phyloP scores from a whole-genome alignment of 2,113 vertebrate genomes.

The Oreocharis arfaki region DNA sequence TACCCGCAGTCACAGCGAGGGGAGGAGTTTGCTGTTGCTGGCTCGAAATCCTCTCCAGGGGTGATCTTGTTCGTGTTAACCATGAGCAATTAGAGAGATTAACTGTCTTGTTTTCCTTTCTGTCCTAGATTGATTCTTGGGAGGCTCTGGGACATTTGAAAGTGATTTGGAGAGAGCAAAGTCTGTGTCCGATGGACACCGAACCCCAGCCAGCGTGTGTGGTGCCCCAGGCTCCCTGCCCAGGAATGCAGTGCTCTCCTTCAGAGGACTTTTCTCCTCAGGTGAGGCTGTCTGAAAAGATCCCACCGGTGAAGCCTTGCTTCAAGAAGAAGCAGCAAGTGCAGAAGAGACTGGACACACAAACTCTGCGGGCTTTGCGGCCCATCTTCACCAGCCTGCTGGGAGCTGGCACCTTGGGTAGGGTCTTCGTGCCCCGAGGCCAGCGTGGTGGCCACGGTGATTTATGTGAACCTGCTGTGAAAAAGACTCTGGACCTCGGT shows the following conservation, averaged over 20 bases:
- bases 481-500: constrained; percentile 80
- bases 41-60: constrained; percentile 38
- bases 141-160: constrained; percentile 40
- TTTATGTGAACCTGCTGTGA: constrained; percentile 83
- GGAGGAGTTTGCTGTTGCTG: constrained; percentile 39
- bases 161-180: constrained; percentile 69
- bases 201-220: constrained; percentile 58
- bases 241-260: constrained; percentile 60
- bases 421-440: constrained; percentile 85
- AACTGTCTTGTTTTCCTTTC: constrained; percentile 54
- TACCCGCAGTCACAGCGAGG: constrained; percentile 35
- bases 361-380: constrained; percentile 85
- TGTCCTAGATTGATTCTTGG: constrained; percentile 59
- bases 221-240: constrained; percentile 70
- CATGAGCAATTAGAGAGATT: constrained; percentile 53
- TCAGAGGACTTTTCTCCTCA: constrained; percentile 77
- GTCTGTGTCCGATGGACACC: constrained; percentile 78
- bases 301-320: constrained; percentile 89
- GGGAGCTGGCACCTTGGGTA: constrained; percentile 82
- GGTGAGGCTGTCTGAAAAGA: constrained; percentile 84
- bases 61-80: constrained; percentile 50
- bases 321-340: constrained; percentile 94
- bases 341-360: constrained; percentile 84
- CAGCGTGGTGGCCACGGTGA: constrained; percentile 69
- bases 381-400: constrained; percentile 88